Evolutionary conservation across 2,113 vertebrate species (phyloP).

Genomic region (Procavia capensis): DNA sequence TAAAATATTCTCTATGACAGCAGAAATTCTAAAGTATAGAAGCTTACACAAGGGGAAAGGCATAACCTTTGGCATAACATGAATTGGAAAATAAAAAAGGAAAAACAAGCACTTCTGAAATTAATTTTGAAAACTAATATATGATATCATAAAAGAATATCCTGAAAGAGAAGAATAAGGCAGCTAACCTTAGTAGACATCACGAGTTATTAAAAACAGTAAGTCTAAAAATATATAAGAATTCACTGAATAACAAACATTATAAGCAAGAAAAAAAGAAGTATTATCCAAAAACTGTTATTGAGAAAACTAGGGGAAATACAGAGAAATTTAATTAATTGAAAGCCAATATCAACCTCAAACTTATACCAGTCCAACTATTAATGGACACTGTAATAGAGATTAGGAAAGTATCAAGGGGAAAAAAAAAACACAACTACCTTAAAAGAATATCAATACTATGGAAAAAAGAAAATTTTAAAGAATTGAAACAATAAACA

Average conservation of each 20-base stretch:
- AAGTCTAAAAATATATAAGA: not conserved
- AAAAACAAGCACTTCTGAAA: not conserved
- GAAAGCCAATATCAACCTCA: not conserved
- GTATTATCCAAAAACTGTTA: not conserved
- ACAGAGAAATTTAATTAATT: not conserved
- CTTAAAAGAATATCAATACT: not conserved
- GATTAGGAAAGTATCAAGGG: not conserved
- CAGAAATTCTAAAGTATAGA: not conserved
- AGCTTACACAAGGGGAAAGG: not conserved
- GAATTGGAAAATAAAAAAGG: not conserved
- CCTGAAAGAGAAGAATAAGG: not conserved
- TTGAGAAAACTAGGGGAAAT: not conserved
- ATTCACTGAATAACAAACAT: not conserved
- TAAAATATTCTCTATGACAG: not conserved
- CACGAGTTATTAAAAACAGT: not conserved
- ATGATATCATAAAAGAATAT: not conserved
- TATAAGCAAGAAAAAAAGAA: not conserved
- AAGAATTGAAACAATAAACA: not conserved
- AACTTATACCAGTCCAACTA: not conserved
- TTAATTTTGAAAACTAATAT: not conserved
- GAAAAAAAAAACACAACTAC: no score
- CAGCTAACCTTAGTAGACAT: not conserved
- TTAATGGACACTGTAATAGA: not conserved
- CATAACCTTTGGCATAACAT: not conserved
- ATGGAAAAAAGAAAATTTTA: not conserved